Base-by-base conservation (phyloP, 2,797 vertebrate species). In the Lepus townsendii region DNA sequence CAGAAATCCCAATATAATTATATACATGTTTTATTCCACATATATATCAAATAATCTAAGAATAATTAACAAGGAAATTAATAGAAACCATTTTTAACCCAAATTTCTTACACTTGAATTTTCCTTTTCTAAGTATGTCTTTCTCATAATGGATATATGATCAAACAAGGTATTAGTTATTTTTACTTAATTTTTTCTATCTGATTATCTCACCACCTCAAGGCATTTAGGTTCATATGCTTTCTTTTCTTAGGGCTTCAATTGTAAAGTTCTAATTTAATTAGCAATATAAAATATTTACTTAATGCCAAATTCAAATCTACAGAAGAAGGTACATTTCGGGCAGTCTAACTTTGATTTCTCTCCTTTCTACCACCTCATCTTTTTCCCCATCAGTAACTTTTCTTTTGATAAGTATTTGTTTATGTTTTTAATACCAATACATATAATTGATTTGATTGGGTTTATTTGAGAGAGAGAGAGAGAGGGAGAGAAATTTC, bases 231-330 rank as follows among this genome's bases (percentile, higher is more conserved):
- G n/a, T n/a, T 68, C 60, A 32, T 26, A 66, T 30, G 10, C 26
- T 72, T 50, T 72, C 22, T 38, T 52, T 78, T 91, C 69, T 54
- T 69, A 57, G 50, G 22, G 17, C 57, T 13, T 72, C 2, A 4
- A 73, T 19, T 86, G 87, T 79, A 76, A 65, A 92, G 35, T 27
- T 90, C 84, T 88, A 90, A 83, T 75, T 86, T 92, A 95, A 85
- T 47, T 69, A 76, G 26, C 47, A n/a, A 11, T 66, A 35, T 38
- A 80, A 95, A 90, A 83, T 86, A 76, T 65, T 83, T 77, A 47
- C 14, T 52, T 5, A 60, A 4, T 71, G 5, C 10, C 65, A 89
- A 77, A 86, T 63, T 80, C 32, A 84, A 95, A 84, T 73, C 32
- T 69, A 10, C 30, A 57, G 50, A 76, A 85, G 47, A 52, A 47